Evolutionary conservation across 2,797 vertebrate species (phyloP).

Genomic region (Hoplostethus mediterraneus): DNA sequence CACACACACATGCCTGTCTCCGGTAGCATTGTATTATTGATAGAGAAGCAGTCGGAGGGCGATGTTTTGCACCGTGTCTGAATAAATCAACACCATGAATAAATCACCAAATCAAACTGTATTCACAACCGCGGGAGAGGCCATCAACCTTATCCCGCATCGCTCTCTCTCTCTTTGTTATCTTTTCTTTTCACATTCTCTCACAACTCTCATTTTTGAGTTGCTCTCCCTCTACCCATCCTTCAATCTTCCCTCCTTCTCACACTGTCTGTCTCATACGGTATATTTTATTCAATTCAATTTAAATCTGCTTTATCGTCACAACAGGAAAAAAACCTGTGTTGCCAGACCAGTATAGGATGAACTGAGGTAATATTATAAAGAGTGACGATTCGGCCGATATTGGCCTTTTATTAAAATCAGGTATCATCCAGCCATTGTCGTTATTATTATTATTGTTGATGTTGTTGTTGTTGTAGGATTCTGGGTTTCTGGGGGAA

Average conservation of each 20-base stretch:
- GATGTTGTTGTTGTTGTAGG: too few relatives aligned
- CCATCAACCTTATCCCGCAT: conserved; percentile 59
- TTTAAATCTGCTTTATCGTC: too few relatives aligned
- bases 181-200: conserved; percentile 20
- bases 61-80: conserved; percentile 70
- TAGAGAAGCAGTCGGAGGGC: conserved; percentile 65
- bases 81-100: conserved; percentile 77
- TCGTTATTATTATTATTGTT: too few relatives aligned
- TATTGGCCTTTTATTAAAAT: too few relatives aligned
- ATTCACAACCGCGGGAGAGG: conserved; percentile 62
- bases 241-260: background rate
- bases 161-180: conserved; percentile 28
- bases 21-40: conserved; percentile 72
- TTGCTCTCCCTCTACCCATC: background rate
- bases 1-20: conserved; percentile 50
- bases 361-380: too few relatives aligned
- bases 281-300: background rate
- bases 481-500: too few relatives aligned
- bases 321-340: too few relatives aligned
- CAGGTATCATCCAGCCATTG: too few relatives aligned
- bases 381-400: too few relatives aligned
- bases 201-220: background rate
- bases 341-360: too few relatives aligned
- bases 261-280: background rate
- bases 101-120: conserved; percentile 73